Evolutionary conservation across 2,888 invertebrate genomes (phyloP), one percentile per base, ranked within the genome.

Genomic region (Ophion ellenae): DNA sequence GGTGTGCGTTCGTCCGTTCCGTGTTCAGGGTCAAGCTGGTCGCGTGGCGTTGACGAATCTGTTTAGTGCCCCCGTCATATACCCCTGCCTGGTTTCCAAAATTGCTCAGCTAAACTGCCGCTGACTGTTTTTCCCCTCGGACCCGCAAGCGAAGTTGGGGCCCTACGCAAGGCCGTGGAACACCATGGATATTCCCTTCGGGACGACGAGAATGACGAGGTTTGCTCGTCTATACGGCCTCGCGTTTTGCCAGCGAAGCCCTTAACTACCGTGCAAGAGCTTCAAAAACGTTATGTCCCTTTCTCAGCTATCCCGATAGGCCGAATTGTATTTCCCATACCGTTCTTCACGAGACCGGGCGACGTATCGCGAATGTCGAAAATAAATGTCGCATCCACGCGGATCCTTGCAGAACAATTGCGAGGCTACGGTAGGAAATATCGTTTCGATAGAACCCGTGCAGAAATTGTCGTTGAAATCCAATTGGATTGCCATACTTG

Each of bases 1-100:
- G 82, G 76, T 82, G 74, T 17, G 57, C 84, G 70, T 45, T 73
- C 53, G 73, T 80, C 81, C 77, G 69, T 74, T 79, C 86, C 78
- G 70, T 77, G 74, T 79, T 86, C 89, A 87, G 88, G 90, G 89
- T 36, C 84, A 86, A 64, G 75, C 77, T 77, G 89, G 91, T 91
- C 92, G 92, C 92, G 92, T 92, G 92, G 90, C 92, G 89, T 88
- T 90, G 92, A 91, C 90, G 90, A 89, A 91, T 92, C 90, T 90
- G 90, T 91, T 90, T 88, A 88, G 87, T 76, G 86, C 88, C 87
- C 82, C 86, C 83, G 83, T 66, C 86, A 75, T 86, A 86, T 86
- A 86, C 86, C 83, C 81, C 86, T 78, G 86, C 77, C 86, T 86
- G 86, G 81, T 83, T 86, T 82, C 45, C 74, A 77, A 81, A 78